Evolutionary conservation across 2,113 vertebrate genomes (phyloP).

Genomic region (Ciconia maguari): DNA sequence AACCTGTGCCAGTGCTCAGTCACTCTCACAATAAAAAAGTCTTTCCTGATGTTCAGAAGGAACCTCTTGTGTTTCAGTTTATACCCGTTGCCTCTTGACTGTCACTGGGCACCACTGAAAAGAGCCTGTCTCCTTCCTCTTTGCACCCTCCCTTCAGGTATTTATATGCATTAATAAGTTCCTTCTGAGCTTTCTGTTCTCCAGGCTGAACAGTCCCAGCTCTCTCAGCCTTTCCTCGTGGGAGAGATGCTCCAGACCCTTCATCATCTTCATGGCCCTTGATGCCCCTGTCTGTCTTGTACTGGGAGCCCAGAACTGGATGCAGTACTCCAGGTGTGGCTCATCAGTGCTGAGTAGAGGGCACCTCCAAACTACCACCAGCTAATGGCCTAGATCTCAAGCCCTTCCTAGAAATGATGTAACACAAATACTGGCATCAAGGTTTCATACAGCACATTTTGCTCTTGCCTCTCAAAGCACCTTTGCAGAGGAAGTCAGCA

Average conservation of each 20-base stretch:
- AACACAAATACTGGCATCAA: not conserved
- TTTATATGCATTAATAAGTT: not conserved
- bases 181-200: not conserved
- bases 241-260: not conserved
- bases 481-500: not conserved
- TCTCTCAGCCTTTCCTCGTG: not conserved
- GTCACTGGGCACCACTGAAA: not conserved
- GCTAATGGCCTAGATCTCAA: too few relatives aligned
- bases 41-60: not conserved
- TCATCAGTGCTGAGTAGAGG: not conserved
- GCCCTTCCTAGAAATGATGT: not conserved
- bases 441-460: not conserved
- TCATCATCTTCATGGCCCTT: not conserved
- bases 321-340: not conserved
- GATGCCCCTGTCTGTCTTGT: not conserved
- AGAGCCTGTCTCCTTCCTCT: not conserved
- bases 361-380: not conserved
- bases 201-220: not conserved
- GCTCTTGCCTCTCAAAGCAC: not conserved
- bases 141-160: not conserved
- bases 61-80: not conserved
- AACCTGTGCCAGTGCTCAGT: not conserved
- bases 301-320: not conserved
- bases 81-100: not conserved
- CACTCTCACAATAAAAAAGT: not conserved